Conservation (phyloP, 2,113 vertebrate genomes). For the Leptobrachium ailaonicum region DNA sequence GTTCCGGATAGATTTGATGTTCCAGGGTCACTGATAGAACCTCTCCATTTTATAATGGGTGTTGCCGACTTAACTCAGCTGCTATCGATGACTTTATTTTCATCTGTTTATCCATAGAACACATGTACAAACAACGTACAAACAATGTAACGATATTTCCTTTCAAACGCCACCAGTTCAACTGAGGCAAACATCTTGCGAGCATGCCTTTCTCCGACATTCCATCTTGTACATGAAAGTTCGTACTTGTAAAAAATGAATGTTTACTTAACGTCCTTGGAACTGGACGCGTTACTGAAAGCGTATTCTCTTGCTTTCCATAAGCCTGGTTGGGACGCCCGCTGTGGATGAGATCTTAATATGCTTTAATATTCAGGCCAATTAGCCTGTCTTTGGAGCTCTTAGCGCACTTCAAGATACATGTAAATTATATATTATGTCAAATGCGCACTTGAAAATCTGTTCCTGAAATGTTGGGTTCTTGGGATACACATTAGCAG, state of each 20-base stretch:
- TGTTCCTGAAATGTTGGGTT: constrained; percentile 20
- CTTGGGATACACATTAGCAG: constrained; percentile 1
- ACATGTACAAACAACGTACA: constrained; percentile 32
- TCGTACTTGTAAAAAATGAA: constrained; percentile 17
- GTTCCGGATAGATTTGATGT: not conserved
- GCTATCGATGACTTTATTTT: not conserved
- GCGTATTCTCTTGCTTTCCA: constrained; percentile 7
- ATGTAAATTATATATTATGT: constrained; percentile 37
- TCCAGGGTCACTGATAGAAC: not conserved
- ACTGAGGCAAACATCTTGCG: constrained; percentile 44
- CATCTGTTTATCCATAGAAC: constrained; percentile 7
- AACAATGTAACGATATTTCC: not conserved
- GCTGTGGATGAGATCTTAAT: not conserved
- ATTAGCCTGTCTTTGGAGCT: constrained; percentile 16
- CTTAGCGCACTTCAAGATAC: constrained; percentile 16
- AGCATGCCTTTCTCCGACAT: constrained; percentile 5
- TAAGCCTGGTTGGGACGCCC: constrained; percentile 15
- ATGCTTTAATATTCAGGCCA: too few relatives aligned
- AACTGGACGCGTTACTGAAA: constrained; percentile 12
- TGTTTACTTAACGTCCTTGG: constrained; percentile 36
- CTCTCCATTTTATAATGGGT: not conserved
- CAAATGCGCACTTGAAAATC: constrained; percentile 11
- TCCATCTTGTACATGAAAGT: not conserved
- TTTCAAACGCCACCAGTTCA: constrained; percentile 23
- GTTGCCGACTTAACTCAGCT: not conserved